Evolutionary conservation across 2,113 vertebrate genomes (phyloP).

Genomic region (Falco punctatus): DNA sequence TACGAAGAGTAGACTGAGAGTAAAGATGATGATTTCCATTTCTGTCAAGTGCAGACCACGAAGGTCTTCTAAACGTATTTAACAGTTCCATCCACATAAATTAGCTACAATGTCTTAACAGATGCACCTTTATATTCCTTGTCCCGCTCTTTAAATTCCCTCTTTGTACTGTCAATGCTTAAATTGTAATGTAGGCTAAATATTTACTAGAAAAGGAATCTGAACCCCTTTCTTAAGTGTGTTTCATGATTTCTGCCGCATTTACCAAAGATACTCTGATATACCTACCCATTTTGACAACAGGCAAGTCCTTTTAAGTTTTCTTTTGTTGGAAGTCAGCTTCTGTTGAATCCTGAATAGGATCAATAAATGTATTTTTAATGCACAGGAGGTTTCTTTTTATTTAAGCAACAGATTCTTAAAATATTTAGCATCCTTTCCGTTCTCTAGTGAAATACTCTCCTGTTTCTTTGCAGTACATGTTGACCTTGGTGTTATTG

Average conservation of each 20-base stretch:
- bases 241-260: background rate
- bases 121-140: background rate
- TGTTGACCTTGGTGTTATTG: slow-evolving; percentile 35
- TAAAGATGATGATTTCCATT: background rate
- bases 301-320: background rate
- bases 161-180: background rate
- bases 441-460: background rate
- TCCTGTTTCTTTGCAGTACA: background rate
- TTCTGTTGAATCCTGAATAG: slow-evolving; percentile 19
- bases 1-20: background rate
- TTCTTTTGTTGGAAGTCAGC: background rate
- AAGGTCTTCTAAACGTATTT: slow-evolving; percentile 2
- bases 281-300: background rate
- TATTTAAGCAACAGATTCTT: slow-evolving; percentile 44
- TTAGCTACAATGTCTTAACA: background rate
- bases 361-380: slow-evolving; percentile 51
- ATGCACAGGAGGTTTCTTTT: background rate
- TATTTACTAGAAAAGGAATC: background rate
- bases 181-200: background rate
- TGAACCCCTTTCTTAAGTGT: background rate
- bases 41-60: background rate
- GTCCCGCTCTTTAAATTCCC: background rate
- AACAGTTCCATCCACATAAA: background rate
- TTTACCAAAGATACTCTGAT: background rate
- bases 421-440: slow-evolving; percentile 56